These are phyloP conservation scores for Pheosia gnoma DNA, from an alignment of 2,888 invertebrate genomes.

Conservation along the genomic window DNA sequence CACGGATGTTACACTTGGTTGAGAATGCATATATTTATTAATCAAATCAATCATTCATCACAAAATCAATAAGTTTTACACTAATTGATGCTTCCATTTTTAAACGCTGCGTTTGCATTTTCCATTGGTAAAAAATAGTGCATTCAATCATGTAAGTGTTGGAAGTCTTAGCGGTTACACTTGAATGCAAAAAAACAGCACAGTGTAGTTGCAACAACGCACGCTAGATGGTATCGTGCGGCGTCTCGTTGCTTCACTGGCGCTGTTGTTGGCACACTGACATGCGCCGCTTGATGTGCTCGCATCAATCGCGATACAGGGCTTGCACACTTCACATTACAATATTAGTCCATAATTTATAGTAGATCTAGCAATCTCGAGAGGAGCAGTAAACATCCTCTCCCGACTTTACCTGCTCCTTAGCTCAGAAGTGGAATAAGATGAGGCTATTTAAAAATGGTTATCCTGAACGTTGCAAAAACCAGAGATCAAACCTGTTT, in stretches of 20 bases:
- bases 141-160: neutral
- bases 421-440: no score
- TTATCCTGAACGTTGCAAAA: no score
- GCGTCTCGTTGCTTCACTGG: slow-evolving; percentile 5
- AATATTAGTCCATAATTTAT: no score
- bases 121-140: neutral
- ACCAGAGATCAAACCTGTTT: no score
- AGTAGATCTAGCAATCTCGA: no score
- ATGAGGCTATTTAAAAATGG: no score
- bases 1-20: no score
- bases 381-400: no score
- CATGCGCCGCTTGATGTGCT: slow-evolving; percentile 5
- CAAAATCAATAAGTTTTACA: no score
- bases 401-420: no score
- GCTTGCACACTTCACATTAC: neutral
- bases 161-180: neutral
- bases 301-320: slow-evolving; percentile 3
- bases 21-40: no score
- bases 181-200: neutral
- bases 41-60: no score
- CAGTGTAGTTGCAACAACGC: neutral
- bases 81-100: neutral
- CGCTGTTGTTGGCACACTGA: neutral
- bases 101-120: neutral
- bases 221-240: neutral